Conservation (phyloP, 2,888 invertebrate genomes). For the Fragum whitleyi region DNA sequence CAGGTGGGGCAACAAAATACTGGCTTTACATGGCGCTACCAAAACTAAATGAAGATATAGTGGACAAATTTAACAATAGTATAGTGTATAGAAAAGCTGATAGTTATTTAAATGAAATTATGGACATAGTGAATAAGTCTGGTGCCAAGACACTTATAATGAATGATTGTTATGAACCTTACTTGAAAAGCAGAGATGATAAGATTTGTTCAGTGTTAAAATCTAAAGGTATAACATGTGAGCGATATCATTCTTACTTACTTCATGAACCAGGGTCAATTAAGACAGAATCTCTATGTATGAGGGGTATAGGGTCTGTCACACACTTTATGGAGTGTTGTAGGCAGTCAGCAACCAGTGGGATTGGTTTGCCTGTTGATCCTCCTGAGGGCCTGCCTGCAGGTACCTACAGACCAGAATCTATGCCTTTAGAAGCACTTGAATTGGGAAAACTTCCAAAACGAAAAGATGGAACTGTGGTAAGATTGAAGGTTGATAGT, state of each 20-base stretch:
- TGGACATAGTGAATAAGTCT: constrained; percentile 51
- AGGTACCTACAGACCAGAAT: constrained; percentile 40
- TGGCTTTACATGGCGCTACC: constrained; percentile 72
- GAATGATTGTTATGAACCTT: constrained; percentile 72
- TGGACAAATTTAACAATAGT: constrained; percentile 57
- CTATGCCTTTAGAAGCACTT: constrained; percentile 55
- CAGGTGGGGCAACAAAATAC: constrained; percentile 72
- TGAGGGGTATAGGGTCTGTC: constrained; percentile 72
- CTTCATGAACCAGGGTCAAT: constrained; percentile 70
- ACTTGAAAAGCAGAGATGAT: constrained; percentile 69
- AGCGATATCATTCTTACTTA: constrained; percentile 68
- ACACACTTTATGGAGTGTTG: constrained; percentile 74
- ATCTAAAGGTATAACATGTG: constrained; percentile 58
- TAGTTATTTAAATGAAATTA: constrained; percentile 49
- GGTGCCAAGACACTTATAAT: constrained; percentile 66
- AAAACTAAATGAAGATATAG: constrained; percentile 52
- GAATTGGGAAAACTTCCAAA: constrained; percentile 67
- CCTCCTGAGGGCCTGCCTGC: constrained; percentile 59
- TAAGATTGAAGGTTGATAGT: too few species aligned
- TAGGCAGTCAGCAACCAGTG: constrained; percentile 63
- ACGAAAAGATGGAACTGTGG: constrained; percentile 69
- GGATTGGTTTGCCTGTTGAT: constrained; percentile 68
- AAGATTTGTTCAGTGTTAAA: constrained; percentile 60
- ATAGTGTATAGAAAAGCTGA: constrained; percentile 66
- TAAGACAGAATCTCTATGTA: constrained; percentile 67